Conservation (phyloP, 2,888 invertebrate species). For the Thelaira solivaga region DNA sequence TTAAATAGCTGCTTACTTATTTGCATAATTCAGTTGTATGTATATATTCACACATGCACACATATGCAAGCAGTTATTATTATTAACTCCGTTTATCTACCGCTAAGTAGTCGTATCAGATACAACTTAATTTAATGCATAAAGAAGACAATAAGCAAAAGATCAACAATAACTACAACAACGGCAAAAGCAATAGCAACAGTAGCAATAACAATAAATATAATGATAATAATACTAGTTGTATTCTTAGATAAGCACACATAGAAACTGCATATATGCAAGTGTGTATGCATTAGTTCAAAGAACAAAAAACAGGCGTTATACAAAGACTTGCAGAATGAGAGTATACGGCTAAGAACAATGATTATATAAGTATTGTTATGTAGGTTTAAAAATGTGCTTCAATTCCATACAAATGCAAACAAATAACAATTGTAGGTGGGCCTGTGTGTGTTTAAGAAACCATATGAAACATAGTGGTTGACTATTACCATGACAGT, state of each 20-base stretch:
- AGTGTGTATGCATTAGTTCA: not conserved
- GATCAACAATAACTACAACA: not conserved
- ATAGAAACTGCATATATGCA: not conserved
- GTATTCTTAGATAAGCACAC: not conserved
- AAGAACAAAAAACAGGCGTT: constrained; percentile 30
- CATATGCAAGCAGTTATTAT: not conserved
- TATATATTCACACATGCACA: too few species aligned
- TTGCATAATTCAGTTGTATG: too few species aligned
- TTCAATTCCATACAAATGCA: constrained; percentile 6
- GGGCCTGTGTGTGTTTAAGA: not conserved
- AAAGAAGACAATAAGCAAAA: constrained; percentile 19
- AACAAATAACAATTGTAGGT: not conserved
- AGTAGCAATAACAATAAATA: constrained; percentile 1
- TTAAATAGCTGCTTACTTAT: too few species aligned
- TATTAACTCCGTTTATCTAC: not conserved
- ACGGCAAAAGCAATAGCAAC: not conserved
- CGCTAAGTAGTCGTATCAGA: constrained; percentile 36
- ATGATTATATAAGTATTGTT: constrained; percentile 34
- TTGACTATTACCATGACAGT: constrained; percentile 54
- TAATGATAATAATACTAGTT: constrained; percentile 1
- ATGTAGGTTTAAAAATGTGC: constrained; percentile 1
- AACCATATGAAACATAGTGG: constrained; percentile 37
- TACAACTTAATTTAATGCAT: constrained; percentile 29
- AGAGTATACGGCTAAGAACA: constrained; percentile 46
- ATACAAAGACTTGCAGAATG: constrained; percentile 29